phyloP scores from a whole-genome alignment of 1,140 invertebrate genomes.

The Drosophila ananassae region DNA sequence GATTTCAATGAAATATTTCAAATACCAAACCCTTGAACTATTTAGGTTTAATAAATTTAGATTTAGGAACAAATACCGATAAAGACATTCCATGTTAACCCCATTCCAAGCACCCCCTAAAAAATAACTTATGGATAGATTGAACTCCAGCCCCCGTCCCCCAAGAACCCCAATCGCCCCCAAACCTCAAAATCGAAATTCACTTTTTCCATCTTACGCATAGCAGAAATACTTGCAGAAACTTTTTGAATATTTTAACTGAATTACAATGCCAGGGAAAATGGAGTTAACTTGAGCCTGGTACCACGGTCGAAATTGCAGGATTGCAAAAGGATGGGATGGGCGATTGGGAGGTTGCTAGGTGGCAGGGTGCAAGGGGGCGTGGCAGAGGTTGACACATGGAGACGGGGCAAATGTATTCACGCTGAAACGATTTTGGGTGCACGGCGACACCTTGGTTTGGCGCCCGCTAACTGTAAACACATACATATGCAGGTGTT shows the following conservation, averaged over 20 bases:
- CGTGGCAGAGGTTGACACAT: constrained; percentile 26
- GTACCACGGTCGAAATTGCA: constrained; percentile 42
- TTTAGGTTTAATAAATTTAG: constrained; percentile 28
- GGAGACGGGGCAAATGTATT: constrained; percentile 70
- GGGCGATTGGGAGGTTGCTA: not conserved
- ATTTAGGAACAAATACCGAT: constrained; percentile 32
- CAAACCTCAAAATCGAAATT: constrained; percentile 27
- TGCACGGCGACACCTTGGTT: constrained; percentile 80
- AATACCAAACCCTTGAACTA: constrained; percentile 15
- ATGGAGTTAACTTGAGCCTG: constrained; percentile 26
- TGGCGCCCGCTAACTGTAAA: constrained; percentile 81
- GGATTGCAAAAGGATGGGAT: constrained; percentile 11
- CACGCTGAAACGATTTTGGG: constrained; percentile 79
- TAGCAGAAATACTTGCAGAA: constrained; percentile 32
- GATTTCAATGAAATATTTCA: constrained; percentile 12
- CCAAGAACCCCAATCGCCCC: no score
- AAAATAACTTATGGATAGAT: constrained; percentile 31
- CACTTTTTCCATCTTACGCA: constrained; percentile 39
- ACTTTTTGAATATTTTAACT: constrained; percentile 52
- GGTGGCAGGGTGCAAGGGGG: not conserved
- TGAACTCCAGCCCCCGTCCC: not conserved
- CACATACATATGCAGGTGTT: constrained; percentile 67
- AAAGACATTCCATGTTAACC: constrained; percentile 12
- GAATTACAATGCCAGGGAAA: constrained; percentile 34
- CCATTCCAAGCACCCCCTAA: not conserved